phyloP scores from a whole-genome alignment of 2,113 vertebrate species.

The Zosterops borbonicus region DNA sequence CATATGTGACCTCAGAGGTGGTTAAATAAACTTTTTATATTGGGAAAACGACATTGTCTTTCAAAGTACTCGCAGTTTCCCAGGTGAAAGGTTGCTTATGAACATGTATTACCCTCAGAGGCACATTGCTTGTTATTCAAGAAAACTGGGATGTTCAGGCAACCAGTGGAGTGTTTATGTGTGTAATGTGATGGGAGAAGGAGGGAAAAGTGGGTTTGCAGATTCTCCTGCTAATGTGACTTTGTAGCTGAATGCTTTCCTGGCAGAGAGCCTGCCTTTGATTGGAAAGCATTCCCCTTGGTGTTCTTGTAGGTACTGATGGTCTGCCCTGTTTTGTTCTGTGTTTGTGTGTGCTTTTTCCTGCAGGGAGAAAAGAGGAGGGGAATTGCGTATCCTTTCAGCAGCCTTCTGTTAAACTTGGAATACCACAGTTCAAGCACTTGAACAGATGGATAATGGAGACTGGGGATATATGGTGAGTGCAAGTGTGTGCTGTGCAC shows the following conservation, averaged over 20 bases:
- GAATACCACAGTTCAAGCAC: constrained; percentile 53
- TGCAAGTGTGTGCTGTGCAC: background rate
- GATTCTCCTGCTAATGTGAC: background rate
- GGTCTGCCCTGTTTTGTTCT: constrained; percentile 20
- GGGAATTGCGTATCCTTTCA: constrained; percentile 3
- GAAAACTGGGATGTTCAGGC: background rate
- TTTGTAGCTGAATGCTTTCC: constrained; percentile 13
- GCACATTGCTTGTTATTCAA: background rate
- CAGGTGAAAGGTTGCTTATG: background rate
- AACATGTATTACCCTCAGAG: background rate
- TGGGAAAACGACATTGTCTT: background rate
- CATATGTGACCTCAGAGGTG: background rate
- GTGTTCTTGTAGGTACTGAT: constrained; percentile 41
- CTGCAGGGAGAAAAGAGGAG: constrained; percentile 45
- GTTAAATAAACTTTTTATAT: background rate
- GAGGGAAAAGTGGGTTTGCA: background rate
- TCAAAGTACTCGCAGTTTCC: background rate
- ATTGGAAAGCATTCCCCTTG: background rate
- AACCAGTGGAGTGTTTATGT: background rate
- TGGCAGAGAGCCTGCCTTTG: constrained; percentile 17
- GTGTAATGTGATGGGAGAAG: background rate
- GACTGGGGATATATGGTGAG: constrained; percentile 98
- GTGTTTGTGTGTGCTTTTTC: constrained; percentile 35
- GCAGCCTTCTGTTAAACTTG: constrained; percentile 62
- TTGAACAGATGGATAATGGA: constrained; percentile 98